phyloP scores from a whole-genome alignment of 2,113 vertebrate species.

The Cathartes aura region DNA sequence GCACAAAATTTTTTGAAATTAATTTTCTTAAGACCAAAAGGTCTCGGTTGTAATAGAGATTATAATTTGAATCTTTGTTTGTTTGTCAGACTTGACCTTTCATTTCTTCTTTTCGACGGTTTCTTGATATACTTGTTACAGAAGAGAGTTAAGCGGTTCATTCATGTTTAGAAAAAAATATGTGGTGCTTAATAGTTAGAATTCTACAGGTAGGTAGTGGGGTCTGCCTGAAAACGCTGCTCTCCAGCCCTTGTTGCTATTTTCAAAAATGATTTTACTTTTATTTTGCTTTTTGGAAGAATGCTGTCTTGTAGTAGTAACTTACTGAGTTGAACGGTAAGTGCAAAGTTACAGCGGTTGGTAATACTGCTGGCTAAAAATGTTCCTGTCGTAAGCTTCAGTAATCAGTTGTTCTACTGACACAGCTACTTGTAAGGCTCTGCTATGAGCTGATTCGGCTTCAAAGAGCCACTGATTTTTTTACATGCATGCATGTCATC shows the following conservation, averaged over 20 bases:
- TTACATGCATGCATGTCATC: fast-evolving
- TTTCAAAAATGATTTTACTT: not conserved
- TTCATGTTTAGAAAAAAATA: not conserved
- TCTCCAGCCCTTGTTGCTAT: not conserved
- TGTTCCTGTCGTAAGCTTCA: not conserved
- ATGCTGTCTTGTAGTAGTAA: not conserved
- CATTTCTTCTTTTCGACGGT: not conserved
- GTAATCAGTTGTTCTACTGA: not conserved
- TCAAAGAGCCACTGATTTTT: not conserved
- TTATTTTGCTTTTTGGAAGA: not conserved
- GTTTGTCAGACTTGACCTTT: not conserved
- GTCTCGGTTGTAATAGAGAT: not conserved
- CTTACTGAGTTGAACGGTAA: not conserved
- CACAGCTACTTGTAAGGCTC: not conserved
- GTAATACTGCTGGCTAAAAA: not conserved
- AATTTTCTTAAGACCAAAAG: not conserved
- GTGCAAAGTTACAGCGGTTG: not conserved
- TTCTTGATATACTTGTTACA: not conserved
- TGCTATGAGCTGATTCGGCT: not conserved
- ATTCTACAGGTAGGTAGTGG: not conserved
- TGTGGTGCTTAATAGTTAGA: not conserved
- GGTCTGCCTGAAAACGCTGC: not conserved
- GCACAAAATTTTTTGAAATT: not conserved
- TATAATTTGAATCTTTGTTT: not conserved
- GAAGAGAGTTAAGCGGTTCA: not conserved